Base-by-base conservation (phyloP, 2,888 invertebrate genomes). In the Octonoba sinensis region DNA sequence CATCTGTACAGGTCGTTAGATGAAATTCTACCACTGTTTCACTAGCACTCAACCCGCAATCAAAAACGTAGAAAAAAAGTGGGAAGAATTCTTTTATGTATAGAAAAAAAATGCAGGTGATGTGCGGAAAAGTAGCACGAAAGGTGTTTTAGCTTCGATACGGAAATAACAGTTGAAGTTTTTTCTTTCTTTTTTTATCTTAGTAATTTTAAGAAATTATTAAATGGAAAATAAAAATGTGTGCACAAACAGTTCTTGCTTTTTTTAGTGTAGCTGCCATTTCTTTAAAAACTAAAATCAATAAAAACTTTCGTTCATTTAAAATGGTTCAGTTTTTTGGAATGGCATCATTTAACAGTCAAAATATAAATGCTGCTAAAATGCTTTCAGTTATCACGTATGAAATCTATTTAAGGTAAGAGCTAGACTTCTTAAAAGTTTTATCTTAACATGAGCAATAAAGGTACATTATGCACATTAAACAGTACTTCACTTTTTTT, bases 1-100 rank as follows among this genome's bases (percentile, higher is more conserved):
- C 78, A 78, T 78, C 78, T 78, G 78, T 64, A 72, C 72, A 59
- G 71, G 66, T 78, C 78, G 78, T 78, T 78, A 78, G 78, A 66
- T 46, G 51, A 72, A 57, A 65, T 72, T 65, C 71, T 78, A 57
- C 70, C 56, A 59, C 71, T 66, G 72, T 65, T 78, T 78, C 72
- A 66, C 56, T 44, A 51, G 66, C 66, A 59, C 70, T 78, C 72
- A 78, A 78, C 78, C 78, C 46, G n/a, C 78, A 78, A 78, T 78
- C 78, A 78, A 72, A 78, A 78, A 72, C 60, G 72, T 59, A 72
- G 78, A 66, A 74, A 76, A 67, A 67, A 72, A 16, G 46, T 18
- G 44, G 27, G 65, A 22, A 78, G 71, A 57, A 51, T 72, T 47
- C 72, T 72, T 72, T 59, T 59, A 66, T 59, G 66, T 62, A 78